Evolutionary conservation across 2,888 invertebrate genomes (phyloP), one percentile per base, ranked within the genome.

Genomic region (Nomada fabriciana): DNA sequence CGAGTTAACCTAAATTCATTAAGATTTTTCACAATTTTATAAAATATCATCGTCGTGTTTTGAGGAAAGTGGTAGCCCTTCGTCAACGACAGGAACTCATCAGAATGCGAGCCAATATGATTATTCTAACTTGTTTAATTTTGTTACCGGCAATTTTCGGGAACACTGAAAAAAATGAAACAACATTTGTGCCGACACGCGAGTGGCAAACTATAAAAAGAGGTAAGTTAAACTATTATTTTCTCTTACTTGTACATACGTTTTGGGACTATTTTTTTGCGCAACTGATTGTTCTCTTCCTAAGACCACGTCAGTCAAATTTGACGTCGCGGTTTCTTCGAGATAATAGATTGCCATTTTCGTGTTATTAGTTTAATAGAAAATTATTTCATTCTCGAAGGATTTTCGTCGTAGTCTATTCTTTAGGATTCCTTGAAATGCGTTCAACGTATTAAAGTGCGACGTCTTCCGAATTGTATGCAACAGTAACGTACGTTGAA

Each of bases 181-280:
- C 89, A 65, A 91, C 93, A 85, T 96, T 96, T 92, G 93, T 95
- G 36, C 94, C 96, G 18, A 96, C 96, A 2, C 92, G 94, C 13
- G 95, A 96, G 90, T 96, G 96, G 96, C 95, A 96, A 92, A 94
- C 94, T 80, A 94, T 96, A 7, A 94, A 94, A 90, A 95, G 95
- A 94, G 96, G 96, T 96, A 93, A 90, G 88, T 85, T n/a, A 15
- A 52, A 43, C 13, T 23, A 61, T 77, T 71, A 68, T 23, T 25
- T 63, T 60, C 73, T 57, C 25, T 55, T 2, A 1, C 36, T 10
- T 2, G 1, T 59, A 53, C 55, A 15, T 57, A 60, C 57, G 47
- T 73, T 61, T 67, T 65, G 64, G 82, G 73, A 77, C 83, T 80
- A 81, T 79, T 82, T 76, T 76, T 82, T 85, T 81, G 74, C 78